Evolutionary conservation across 2,797 vertebrate species (phyloP), one percentile per base, ranked within the genome.

Genomic region (Enteromius treurensis): DNA sequence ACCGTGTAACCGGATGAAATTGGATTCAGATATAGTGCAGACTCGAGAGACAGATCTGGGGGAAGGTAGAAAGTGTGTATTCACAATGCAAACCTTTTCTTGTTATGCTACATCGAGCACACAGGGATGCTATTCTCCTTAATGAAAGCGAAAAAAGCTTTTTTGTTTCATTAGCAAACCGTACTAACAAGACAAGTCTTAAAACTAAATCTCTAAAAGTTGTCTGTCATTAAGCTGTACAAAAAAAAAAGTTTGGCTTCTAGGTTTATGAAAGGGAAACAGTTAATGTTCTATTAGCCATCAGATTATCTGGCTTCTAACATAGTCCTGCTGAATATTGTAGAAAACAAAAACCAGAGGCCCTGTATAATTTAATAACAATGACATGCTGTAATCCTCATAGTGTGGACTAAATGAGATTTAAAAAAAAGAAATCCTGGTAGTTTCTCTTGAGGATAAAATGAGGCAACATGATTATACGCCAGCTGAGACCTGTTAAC

Each of bases 311-410:
- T 60, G 79, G 26, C 53, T 29, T 15, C 49, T 42, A 53, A 23
- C 9, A 42, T 37, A 23, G 49, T 42, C 37, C 53, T 65, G 60
- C 6, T 80, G 49, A 64, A 81, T 49, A 74, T 51, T 51, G 64
- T 4, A 9, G 32, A 79, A 55, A 53, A 40, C 55, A 65, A 73
- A 81, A 75, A 65, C 58, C 70, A 75, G 80, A 51, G 14, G 55
- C 19, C 19, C 15, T 53, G 14, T 75, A 49, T 75, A 81, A 74
- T 81, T 74, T 62, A 74, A 64, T 65, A 74, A 21, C 58, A 53
- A 37, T 51, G 71, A 23, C 58, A 75, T 51, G 14, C 14, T 65
- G 58, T 40, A 19, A 74, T 42, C 58, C 40, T 64, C 15, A 55
- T 64, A 2, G 37, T 49, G 40, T 49, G 60, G 10, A 47, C 26